Evolutionary conservation across 2,888 invertebrate species (phyloP).

Genomic region (Oscheius sp.): DNA sequence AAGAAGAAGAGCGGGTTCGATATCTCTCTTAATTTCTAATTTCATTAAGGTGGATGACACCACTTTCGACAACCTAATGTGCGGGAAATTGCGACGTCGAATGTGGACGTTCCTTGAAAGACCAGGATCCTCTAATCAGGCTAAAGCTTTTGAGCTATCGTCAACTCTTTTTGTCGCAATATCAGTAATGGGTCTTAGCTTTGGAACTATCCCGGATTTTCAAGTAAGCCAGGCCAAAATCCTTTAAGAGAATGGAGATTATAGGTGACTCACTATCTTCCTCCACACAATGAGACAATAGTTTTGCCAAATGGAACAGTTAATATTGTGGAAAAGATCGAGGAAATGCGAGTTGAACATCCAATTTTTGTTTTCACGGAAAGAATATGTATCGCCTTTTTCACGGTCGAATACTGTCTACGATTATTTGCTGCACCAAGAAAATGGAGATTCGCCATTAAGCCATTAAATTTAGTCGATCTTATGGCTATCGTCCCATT

Average conservation of each 20-base stretch:
- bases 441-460: conserved; percentile 66
- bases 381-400: conserved; percentile 69
- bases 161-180: conserved; percentile 69
- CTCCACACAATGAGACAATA: conserved; percentile 65
- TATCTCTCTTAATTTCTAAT: neutral
- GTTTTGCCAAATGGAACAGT: conserved; percentile 65
- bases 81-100: conserved; percentile 63
- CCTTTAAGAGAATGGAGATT: conserved; percentile 9
- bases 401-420: conserved; percentile 67
- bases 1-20: conserved; percentile 61
- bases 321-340: conserved; percentile 60
- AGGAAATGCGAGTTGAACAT: conserved; percentile 67
- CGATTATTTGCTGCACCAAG: conserved; percentile 65
- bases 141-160: conserved; percentile 67
- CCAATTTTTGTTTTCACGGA: conserved; percentile 70
- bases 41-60: conserved; percentile 64
- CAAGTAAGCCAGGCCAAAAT: conserved; percentile 46
- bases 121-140: conserved; percentile 57
- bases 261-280: conserved; percentile 62
- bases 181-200: conserved; percentile 68
- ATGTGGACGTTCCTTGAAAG: conserved; percentile 70
- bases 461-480: conserved; percentile 66
- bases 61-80: conserved; percentile 68
- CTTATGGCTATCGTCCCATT: conserved; percentile 68
- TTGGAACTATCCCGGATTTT: conserved; percentile 70